Percentiles rank a stretch among this genome's conserved stretches.
These are phyloP conservation scores for Piprites chloris DNA, from an alignment of 2,113 vertebrate species.

Conservation along the genomic window DNA sequence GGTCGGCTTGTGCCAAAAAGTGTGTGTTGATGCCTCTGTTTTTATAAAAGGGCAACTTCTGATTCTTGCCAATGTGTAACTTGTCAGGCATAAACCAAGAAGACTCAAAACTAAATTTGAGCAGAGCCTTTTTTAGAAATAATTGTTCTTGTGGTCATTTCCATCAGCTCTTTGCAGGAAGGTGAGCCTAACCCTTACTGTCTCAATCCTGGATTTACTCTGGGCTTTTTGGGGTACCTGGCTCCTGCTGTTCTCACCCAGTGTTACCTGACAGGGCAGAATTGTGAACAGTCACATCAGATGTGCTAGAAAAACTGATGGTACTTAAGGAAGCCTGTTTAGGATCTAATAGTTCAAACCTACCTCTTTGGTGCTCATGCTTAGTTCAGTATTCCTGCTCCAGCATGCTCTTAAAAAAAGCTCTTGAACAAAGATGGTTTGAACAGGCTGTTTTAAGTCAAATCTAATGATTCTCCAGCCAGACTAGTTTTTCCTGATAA, in stretches of 20 bases:
- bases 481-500: not conserved
- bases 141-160: not conserved
- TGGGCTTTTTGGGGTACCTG: not conserved
- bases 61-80: fast-evolving
- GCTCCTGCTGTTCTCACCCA: not conserved
- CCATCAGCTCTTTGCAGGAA: not conserved
- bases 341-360: not conserved
- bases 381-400: not conserved
- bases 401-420: not conserved
- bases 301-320: not conserved
- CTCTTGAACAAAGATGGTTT: not conserved
- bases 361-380: not conserved
- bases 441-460: not conserved
- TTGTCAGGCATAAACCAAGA: not conserved
- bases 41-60: not conserved
- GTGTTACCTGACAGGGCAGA: not conserved
- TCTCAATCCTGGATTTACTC: not conserved
- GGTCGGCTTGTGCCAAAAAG: not conserved
- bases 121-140: not conserved
- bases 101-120: not conserved
- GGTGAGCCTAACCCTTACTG: not conserved
- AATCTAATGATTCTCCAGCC: not conserved
- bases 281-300: not conserved
- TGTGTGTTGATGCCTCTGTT: not conserved
- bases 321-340: not conserved